These are phyloP conservation scores for Lepus townsendii DNA, from an alignment of 2,797 vertebrate genomes.

Conservation along the genomic window DNA sequence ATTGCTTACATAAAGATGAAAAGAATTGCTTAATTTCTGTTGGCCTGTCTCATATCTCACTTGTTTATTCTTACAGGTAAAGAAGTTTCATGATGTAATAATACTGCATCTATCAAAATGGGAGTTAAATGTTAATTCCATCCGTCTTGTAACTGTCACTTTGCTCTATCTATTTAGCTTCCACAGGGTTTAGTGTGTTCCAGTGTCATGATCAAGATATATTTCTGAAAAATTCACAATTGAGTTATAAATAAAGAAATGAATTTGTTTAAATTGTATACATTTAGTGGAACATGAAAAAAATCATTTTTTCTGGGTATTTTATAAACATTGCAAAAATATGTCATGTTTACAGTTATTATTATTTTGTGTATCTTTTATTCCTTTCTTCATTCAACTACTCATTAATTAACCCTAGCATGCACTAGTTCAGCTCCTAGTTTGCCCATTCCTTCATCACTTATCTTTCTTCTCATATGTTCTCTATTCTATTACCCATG, in stretches of 20 bases:
- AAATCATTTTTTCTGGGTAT: neutral
- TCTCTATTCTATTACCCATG: neutral
- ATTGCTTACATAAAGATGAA: neutral
- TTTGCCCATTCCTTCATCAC: neutral
- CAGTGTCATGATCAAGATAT: neutral
- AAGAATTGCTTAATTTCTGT: neutral
- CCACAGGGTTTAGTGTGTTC: neutral
- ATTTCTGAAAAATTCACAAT: neutral
- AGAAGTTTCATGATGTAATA: neutral
- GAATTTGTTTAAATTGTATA: neutral
- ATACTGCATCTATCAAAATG: neutral
- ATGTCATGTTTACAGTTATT: neutral
- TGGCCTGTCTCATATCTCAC: neutral
- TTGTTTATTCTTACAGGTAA: neutral
- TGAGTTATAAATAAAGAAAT: neutral
- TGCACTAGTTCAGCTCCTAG: neutral
- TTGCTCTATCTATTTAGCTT: neutral
- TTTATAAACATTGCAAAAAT: neutral
- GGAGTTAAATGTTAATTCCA: neutral
- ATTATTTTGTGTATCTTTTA: neutral
- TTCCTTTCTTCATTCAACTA: neutral
- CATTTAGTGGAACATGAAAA: neutral
- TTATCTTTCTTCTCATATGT: neutral
- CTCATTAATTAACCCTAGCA: neutral
- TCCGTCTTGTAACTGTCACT: neutral